Evolutionary conservation across 2,797 vertebrate genomes (phyloP), one percentile per base, ranked within the genome.

Genomic region (Hoplostethus mediterraneus): DNA sequence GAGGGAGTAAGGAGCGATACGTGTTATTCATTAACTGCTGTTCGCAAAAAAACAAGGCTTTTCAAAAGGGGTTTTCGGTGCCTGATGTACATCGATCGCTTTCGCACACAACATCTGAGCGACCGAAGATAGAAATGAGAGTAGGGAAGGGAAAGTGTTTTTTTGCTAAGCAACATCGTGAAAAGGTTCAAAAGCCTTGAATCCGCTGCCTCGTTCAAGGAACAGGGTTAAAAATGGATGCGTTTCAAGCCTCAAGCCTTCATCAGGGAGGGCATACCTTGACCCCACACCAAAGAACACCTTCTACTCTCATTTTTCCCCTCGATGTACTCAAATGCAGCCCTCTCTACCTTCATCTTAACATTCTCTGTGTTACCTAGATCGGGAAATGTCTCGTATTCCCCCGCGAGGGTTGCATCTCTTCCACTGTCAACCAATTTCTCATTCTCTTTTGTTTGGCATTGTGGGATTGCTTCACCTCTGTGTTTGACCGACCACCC

Each of bases 371-470:
- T 54, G 33, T 82, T 6, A 0, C 54, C 55, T 4, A 0, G 36
- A 49, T 82, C 57, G 28, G 63, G 67, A 72, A 67, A 80, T 76
- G 78, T 67, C 36, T 67, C 0, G 4, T 25, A 12, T 73, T 21
- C 21, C 62, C 77, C 60, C 54, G 1, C 17, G 51, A 55, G 63
- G 10, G 12, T 44, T 73, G 47, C 63, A 30, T 79, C 77, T 36
- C 5, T 21, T 61, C 77, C 60, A 56, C 1, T 3, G 0, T n/a
- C 59, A 21, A 49, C 70, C 56, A n/a, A 28, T 83, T 59, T 71
- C 72, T 73, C 53, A 25, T 14, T 80, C 81, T 71, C 79, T 21
- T 87, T 86, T 86, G 21, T 76, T 73, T 75, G 57, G 40, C 48
- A 6, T 7, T 0, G 31, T 53, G 68, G 44, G 73, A 78, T 81